A percentile compares a stretch with the other conserved stretches of the same genome.
Conservation (phyloP, 2,113 vertebrate species). For the Eira barbara region DNA sequence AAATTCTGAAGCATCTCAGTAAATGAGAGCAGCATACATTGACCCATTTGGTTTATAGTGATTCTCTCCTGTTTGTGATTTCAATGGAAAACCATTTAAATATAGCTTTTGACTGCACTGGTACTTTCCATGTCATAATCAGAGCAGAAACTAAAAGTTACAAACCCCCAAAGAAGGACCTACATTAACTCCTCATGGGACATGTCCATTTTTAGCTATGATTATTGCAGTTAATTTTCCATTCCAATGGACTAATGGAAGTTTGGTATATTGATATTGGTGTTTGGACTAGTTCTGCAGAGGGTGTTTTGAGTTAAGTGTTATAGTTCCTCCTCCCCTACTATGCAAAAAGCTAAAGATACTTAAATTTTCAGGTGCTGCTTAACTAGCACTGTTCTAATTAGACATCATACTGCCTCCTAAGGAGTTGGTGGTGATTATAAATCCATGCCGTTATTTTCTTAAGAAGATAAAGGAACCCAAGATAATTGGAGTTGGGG, state of each 20-base stretch:
- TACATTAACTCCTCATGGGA: neutral
- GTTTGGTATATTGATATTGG: neutral
- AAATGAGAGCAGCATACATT: neutral
- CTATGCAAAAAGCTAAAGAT: neutral
- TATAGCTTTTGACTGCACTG: neutral
- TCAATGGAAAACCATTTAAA: neutral
- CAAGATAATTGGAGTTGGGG: neutral
- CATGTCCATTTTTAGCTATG: neutral
- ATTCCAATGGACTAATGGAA: neutral
- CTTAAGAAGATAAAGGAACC: slow-evolving; percentile 16
- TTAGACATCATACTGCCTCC: neutral
- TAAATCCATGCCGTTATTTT: slow-evolving; percentile 13
- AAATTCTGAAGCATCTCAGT: neutral
- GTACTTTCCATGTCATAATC: neutral
- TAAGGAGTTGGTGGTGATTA: neutral
- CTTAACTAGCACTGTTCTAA: slow-evolving; percentile 21
- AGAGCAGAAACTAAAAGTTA: slow-evolving; percentile 5
- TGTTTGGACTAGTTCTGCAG: neutral
- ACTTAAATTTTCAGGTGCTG: neutral
- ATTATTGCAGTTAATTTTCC: neutral
- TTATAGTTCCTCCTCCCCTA: neutral
- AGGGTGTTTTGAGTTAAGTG: neutral
- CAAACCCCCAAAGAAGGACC: neutral
- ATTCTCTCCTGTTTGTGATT: neutral
- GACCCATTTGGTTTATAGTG: neutral